These are phyloP conservation scores for Agrilus biguttatus DNA, from an alignment of 2,888 invertebrate species.

Conservation along the genomic window DNA sequence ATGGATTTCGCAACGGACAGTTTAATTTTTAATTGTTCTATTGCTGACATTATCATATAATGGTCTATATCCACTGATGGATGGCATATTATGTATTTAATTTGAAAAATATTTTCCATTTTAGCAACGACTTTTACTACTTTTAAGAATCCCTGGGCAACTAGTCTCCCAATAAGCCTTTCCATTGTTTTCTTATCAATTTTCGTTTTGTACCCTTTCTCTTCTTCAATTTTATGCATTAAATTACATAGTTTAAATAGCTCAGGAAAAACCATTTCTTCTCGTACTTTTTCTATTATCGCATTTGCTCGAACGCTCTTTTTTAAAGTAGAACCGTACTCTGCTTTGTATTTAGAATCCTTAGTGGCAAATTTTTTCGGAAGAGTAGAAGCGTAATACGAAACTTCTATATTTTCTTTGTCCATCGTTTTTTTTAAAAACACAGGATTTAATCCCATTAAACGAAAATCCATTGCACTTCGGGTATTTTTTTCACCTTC, in stretches of 20 bases:
- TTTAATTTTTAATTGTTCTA: slow-evolving; percentile 48
- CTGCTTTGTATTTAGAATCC: slow-evolving; percentile 4
- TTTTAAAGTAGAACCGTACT: slow-evolving; percentile 19
- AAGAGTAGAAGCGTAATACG: slow-evolving; percentile 23
- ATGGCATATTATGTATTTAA: slow-evolving; percentile 39
- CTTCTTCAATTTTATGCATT: slow-evolving; percentile 31
- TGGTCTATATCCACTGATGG: slow-evolving; percentile 33
- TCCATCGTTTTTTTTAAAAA: slow-evolving; percentile 14
- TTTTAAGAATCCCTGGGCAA: slow-evolving; percentile 41
- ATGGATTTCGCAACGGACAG: slow-evolving; percentile 21
- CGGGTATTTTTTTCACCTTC: not conserved
- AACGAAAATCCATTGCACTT: not conserved
- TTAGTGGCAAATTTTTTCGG: slow-evolving; percentile 11
- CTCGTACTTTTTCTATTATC: slow-evolving; percentile 44
- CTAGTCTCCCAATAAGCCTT: slow-evolving; percentile 42
- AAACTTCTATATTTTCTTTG: slow-evolving; percentile 23
- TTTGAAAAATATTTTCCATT: slow-evolving; percentile 30
- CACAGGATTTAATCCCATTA: slow-evolving; percentile 18
- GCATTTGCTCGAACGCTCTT: slow-evolving; percentile 42
- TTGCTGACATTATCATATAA: slow-evolving; percentile 37
- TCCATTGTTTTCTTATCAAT: slow-evolving; percentile 51
- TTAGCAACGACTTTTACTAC: slow-evolving; percentile 35
- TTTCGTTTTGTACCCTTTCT: slow-evolving; percentile 37
- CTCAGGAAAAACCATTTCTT: slow-evolving; percentile 44
- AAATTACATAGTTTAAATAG: slow-evolving; percentile 34